phyloP scores from a whole-genome alignment of 2,113 vertebrate genomes.

The Cynoglossus semilaevis region DNA sequence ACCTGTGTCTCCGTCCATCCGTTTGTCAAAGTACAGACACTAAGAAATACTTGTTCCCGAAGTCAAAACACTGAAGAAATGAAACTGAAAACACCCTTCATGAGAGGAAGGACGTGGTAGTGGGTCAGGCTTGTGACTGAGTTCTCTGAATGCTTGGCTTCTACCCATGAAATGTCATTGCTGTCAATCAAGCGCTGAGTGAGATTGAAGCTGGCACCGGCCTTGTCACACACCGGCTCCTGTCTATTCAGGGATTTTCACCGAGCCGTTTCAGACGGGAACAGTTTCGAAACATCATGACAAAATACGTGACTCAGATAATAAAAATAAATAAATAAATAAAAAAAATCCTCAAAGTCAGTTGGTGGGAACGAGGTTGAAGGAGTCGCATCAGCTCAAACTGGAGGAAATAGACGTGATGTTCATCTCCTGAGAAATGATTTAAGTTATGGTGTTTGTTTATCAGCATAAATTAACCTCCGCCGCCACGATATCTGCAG shows the following conservation, averaged over 20 bases:
- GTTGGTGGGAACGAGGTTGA: background rate
- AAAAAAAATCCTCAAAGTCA: too few relatives aligned
- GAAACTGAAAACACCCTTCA: slow-evolving; percentile 45
- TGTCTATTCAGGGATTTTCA: slow-evolving; percentile 30
- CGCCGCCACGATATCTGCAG: background rate
- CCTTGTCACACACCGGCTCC: slow-evolving; percentile 37
- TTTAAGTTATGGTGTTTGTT: background rate
- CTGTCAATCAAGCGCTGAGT: slow-evolving; percentile 62
- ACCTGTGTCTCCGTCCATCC: too few relatives aligned
- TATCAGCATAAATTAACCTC: background rate
- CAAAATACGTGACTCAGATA: slow-evolving; percentile 18
- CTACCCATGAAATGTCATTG: slow-evolving; percentile 60
- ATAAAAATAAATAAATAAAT: slow-evolving; percentile 2
- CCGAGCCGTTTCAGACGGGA: slow-evolving; percentile 17
- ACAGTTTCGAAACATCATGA: slow-evolving; percentile 30
- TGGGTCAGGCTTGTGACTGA: slow-evolving; percentile 68
- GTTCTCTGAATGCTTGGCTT: slow-evolving; percentile 46
- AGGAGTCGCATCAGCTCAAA: background rate
- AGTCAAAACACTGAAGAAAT: slow-evolving; percentile 44
- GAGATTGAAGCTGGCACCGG: slow-evolving; percentile 49
- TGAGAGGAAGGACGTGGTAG: slow-evolving; percentile 34
- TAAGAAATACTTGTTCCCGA: slow-evolving; percentile 19
- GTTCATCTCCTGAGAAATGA: background rate
- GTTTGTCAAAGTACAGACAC: too few relatives aligned
- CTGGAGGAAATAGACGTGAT: background rate